A percentile compares a stretch with the other conserved stretches of the same genome.
Conservation (phyloP, 2,113 vertebrate species). For the Cynocephalus volans region DNA sequence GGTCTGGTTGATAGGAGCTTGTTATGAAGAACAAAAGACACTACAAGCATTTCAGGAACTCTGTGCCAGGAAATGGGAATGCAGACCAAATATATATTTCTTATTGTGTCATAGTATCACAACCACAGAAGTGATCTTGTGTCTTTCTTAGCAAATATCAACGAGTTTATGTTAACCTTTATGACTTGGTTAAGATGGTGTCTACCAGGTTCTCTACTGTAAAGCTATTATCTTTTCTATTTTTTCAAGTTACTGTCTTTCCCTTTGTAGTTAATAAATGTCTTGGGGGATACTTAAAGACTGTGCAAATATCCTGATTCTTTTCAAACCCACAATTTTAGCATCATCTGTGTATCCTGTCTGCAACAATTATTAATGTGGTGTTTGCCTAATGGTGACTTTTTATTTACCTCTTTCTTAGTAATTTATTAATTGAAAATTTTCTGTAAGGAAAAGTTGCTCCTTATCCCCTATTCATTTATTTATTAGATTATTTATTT, state of each 20-base stretch:
- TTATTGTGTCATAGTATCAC: neutral
- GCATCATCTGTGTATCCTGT: neutral
- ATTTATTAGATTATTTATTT: neutral
- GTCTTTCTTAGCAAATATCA: neutral
- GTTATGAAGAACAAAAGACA: neutral
- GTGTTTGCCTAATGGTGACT: neutral
- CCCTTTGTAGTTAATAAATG: neutral
- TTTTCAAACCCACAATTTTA: neutral
- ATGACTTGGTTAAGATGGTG: neutral
- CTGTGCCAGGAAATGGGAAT: neutral
- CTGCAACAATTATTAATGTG: neutral
- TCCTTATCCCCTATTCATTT: neutral
- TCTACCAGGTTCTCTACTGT: neutral
- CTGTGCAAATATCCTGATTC: neutral
- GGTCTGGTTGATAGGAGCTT: neutral
- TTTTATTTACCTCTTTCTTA: neutral
- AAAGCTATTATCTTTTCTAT: neutral
- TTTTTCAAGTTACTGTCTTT: neutral
- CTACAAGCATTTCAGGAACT: neutral
- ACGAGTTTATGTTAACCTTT: neutral
- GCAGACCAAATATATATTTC: neutral
- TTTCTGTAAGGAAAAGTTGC: neutral
- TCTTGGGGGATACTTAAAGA: neutral
- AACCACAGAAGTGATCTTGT: neutral
- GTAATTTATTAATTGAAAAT: neutral